Conservation (phyloP, 2,797 vertebrate genomes). For the Rhincodon typus region DNA sequence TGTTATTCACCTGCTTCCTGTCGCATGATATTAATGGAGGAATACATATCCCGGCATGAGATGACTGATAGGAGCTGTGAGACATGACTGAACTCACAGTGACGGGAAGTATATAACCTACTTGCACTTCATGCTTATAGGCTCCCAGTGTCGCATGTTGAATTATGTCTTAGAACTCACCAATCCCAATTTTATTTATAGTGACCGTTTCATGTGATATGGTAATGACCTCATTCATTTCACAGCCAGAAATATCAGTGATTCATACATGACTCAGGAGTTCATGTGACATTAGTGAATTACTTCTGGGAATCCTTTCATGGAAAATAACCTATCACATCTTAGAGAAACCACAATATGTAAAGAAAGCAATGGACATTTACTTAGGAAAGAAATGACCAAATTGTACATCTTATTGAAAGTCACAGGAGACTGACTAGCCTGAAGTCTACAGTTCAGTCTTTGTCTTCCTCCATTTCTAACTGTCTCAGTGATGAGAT, state of each 20-base stretch:
- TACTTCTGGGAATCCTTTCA: background rate
- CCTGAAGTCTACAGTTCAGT: background rate
- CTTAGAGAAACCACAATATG: background rate
- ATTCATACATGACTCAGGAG: background rate
- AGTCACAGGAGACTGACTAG: background rate
- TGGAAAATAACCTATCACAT: background rate
- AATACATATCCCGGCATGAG: background rate
- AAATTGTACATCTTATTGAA: background rate
- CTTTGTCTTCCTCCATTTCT: background rate
- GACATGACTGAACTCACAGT: background rate
- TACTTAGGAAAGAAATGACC: background rate
- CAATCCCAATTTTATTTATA: conserved; percentile 16
- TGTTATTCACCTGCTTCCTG: background rate
- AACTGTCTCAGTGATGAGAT: background rate
- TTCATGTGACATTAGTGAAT: conserved; percentile 8
- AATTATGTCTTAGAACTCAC: background rate
- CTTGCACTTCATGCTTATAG: background rate
- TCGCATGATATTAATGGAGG: background rate
- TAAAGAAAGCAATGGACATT: background rate
- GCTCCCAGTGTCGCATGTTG: background rate
- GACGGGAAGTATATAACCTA: background rate
- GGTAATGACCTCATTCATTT: background rate
- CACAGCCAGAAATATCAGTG: background rate
- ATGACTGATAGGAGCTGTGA: background rate
- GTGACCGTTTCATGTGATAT: background rate